Conservation (phyloP, 2,797 vertebrate genomes). For the Podarcis lilfordi region DNA sequence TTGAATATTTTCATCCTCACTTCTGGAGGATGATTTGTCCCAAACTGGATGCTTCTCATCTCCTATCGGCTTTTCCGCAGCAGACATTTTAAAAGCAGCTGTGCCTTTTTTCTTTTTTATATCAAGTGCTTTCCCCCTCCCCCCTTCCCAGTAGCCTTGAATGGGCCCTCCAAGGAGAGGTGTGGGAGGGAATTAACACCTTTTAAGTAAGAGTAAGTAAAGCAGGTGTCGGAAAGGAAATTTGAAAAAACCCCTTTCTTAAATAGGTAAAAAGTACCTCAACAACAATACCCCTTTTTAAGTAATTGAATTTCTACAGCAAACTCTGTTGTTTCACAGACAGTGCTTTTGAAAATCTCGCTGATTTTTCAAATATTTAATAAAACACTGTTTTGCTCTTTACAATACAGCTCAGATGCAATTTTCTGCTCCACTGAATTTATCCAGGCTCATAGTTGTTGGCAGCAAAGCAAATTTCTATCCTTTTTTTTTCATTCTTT, state of each 20-base stretch:
- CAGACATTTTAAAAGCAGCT: no score
- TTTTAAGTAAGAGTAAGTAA: constrained; percentile 8
- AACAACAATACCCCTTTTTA: constrained; percentile 47
- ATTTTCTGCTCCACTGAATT: constrained; percentile 75
- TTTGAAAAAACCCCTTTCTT: constrained; percentile 18
- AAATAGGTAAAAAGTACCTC: constrained; percentile 51
- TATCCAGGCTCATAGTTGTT: constrained; percentile 61
- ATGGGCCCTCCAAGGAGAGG: background rate
- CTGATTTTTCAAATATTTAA: constrained; percentile 62
- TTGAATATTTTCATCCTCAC: no score
- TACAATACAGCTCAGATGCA: constrained; percentile 64
- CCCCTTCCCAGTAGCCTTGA: background rate
- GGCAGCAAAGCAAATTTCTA: constrained; percentile 58
- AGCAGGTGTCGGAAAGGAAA: constrained; percentile 20
- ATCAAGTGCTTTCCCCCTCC: no score
- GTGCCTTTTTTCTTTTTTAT: no score
- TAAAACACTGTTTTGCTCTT: constrained; percentile 55
- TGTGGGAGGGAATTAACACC: constrained; percentile 11
- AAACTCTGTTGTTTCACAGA: constrained; percentile 42
- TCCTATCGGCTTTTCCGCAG: no score
- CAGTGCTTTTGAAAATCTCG: constrained; percentile 53
- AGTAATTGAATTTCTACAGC: constrained; percentile 58
- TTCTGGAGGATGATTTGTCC: no score
- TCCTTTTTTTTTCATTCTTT: constrained; percentile 41
- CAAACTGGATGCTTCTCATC: no score